Percentiles rank a stretch among this genome's conserved stretches.
phyloP scores from a whole-genome alignment of 1,140 invertebrate genomes.

The Solenopsis fugax region DNA sequence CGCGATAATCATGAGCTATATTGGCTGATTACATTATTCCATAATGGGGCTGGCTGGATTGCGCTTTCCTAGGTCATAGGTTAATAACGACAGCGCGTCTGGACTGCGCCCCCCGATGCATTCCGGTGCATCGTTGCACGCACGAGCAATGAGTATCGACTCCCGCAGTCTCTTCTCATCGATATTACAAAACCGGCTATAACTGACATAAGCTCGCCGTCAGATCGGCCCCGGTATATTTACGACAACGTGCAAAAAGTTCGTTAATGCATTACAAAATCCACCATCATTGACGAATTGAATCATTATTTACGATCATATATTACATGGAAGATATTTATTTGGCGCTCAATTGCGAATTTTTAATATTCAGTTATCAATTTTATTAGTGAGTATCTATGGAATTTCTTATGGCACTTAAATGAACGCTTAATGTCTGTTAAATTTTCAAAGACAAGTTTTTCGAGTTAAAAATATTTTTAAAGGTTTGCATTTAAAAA shows the following conservation, averaged over 20 bases:
- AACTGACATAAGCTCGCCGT: conserved; percentile 26
- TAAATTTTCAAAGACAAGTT: not conserved
- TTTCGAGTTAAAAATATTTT: not conserved
- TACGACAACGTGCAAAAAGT: conserved; percentile 37
- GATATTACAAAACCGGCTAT: conserved; percentile 56
- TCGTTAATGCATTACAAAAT: conserved; percentile 41
- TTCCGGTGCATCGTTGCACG: conserved; percentile 49
- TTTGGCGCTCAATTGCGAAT: not conserved
- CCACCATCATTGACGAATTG: conserved; percentile 15
- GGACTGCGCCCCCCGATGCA: conserved; percentile 35
- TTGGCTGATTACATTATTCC: conserved; percentile 36
- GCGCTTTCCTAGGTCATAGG: conserved; percentile 37
- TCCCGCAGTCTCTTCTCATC: conserved; percentile 34
- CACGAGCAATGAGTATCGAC: conserved; percentile 24
- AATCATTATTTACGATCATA: conserved; percentile 22
- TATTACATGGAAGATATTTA: not conserved
- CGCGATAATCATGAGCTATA: conserved; percentile 29
- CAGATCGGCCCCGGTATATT: conserved; percentile 49
- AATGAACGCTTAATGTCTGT: not conserved
- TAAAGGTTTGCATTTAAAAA: not conserved
- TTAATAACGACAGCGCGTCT: conserved; percentile 55
- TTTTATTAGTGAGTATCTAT: conserved; percentile 4
- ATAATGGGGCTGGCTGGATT: conserved; percentile 5
- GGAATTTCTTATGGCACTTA: not conserved
- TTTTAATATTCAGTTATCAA: conserved; percentile 12